A percentile compares a stretch with the other conserved stretches of the same genome.
These are phyloP conservation scores for Choristoneura rosaceana DNA, from an alignment of 2,888 invertebrate species.

Conservation along the genomic window DNA sequence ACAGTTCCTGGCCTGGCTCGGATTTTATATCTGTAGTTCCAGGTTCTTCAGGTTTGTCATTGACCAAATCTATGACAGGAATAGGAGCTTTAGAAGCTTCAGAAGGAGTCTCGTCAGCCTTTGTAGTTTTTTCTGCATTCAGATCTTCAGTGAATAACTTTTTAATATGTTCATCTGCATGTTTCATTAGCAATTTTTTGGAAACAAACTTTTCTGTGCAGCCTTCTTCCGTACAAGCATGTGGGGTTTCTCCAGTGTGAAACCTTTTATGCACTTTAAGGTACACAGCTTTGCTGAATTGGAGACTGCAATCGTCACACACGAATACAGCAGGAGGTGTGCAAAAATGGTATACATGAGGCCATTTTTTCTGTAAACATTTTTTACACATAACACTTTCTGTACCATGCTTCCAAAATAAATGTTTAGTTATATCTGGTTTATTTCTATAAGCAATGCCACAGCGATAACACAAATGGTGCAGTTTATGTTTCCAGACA, in stretches of 20 bases:
- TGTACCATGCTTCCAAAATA: slow-evolving; percentile 97
- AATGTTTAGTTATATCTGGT: slow-evolving; percentile 94
- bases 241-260: slow-evolving; percentile 90
- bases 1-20: slow-evolving; percentile 62
- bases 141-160: slow-evolving; percentile 66
- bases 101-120: slow-evolving; percentile 54
- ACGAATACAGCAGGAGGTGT: slow-evolving; percentile 91
- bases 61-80: slow-evolving; percentile 72
- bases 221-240: slow-evolving; percentile 88
- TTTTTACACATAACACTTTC: slow-evolving; percentile 94
- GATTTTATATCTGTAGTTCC: slow-evolving; percentile 66
- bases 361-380: slow-evolving; percentile 96
- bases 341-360: slow-evolving; percentile 96
- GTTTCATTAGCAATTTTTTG: slow-evolving; percentile 90
- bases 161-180: slow-evolving; percentile 86
- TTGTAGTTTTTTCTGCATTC: slow-evolving; percentile 58
- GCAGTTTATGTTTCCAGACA: slow-evolving; percentile 95
- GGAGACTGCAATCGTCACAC: slow-evolving; percentile 92
- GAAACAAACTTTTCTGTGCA: slow-evolving; percentile 93
- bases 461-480: slow-evolving; percentile 94
- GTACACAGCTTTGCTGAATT: slow-evolving; percentile 90
- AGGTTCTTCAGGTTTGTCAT: slow-evolving; percentile 69
- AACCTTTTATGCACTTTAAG: slow-evolving; percentile 94
- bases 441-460: slow-evolving; percentile 95
- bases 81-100: slow-evolving; percentile 68